Evolutionary conservation across 2,797 vertebrate species (phyloP).

Genomic region (Aselliscus stoliczkanus): DNA sequence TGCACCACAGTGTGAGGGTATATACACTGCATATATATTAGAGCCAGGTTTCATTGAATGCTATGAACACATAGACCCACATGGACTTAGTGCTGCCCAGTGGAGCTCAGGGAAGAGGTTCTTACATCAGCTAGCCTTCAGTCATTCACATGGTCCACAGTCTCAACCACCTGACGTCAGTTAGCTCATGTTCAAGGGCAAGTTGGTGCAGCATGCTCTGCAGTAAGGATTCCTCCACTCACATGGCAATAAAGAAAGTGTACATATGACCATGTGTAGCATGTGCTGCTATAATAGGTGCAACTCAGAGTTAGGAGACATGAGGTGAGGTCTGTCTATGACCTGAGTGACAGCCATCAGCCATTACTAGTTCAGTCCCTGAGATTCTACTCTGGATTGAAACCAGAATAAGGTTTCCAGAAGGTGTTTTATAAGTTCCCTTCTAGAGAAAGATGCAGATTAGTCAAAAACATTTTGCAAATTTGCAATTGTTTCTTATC

Average conservation of each 20-base stretch:
- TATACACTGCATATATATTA: neutral
- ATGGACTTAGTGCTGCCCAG: too few relatives aligned
- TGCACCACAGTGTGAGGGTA: neutral
- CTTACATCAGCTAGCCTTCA: neutral
- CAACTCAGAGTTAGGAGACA: neutral
- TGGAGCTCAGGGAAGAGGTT: neutral
- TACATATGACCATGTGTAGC: neutral
- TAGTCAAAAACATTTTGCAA: neutral
- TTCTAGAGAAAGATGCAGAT: neutral
- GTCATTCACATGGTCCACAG: neutral
- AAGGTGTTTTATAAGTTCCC: neutral
- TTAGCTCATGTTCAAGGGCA: neutral
- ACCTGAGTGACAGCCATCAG: neutral
- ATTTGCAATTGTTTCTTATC: neutral
- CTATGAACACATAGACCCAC: neutral
- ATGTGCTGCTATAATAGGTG: too few relatives aligned
- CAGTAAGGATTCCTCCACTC: too few relatives aligned
- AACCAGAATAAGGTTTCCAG: neutral
- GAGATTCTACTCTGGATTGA: neutral
- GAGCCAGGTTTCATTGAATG: neutral
- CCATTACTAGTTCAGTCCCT: neutral
- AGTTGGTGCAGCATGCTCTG: neutral
- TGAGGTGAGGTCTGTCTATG: neutral
- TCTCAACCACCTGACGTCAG: neutral
- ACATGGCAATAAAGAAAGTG: neutral